Base-by-base conservation (phyloP, 2,113 vertebrate species). In the Poeciliopsis retropinna region DNA sequence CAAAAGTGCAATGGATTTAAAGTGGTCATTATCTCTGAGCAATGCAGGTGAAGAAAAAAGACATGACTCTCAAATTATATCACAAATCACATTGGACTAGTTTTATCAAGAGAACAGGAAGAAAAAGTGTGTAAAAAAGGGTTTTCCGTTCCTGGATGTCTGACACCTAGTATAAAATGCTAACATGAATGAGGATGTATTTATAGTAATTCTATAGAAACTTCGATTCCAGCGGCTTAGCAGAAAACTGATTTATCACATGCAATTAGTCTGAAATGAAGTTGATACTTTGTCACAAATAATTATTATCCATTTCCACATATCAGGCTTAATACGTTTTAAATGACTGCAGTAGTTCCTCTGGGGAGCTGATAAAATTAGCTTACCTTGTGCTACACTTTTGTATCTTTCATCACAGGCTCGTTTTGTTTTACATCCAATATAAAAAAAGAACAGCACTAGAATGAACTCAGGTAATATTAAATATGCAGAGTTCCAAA, bases 1-100 rank as follows among this genome's bases (percentile, higher is more conserved):
- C 75, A 84, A 60, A 83, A 70, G 84, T 77, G 75, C 91, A 92
- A 92, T 93, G 90, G 84, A 91, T 90, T 81, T 82, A 62, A 92
- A 78, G 85, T 93, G 88, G 87, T 92, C 87, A 92, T 94, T 93
- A 94, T 91, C 84, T 78, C 88, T 85, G 86, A 83, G 91, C 87
- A 88, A 90, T 87, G 84, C 85, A 93, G 88, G 90, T 92, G 82
- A 94, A 93, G 94, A 76, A 73, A 79, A 85, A 87, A 47, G 75
- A 57, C 15, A 62, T 15, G 25, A 77, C 19, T 69, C 61, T 63
- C 29, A 1, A 34, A 67, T 67, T 14, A 75, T n/a, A 64, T 4
- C 28, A 47, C n/a, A 73, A 14, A 30, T 78, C 65, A 73, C 60
- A 79, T 60, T 61, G 67, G 31, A 73, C 63, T 64, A 54, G 65